Evolutionary conservation across 1,140 invertebrate species (phyloP).

Genomic region (Andricus grossulariae): DNA sequence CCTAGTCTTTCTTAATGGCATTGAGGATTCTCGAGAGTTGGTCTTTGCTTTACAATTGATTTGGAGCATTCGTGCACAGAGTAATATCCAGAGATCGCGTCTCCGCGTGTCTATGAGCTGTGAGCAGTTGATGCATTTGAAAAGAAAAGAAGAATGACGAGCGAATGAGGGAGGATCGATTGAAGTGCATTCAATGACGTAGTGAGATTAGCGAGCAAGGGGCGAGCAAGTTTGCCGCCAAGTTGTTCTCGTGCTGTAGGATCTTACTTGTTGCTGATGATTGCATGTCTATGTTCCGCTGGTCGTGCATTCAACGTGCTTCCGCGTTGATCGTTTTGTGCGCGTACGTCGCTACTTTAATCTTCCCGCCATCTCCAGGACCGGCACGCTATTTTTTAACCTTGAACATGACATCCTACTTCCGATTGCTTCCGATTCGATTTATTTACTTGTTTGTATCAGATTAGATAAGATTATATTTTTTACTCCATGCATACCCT

Average conservation of each 20-base stretch:
- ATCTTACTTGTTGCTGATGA: constrained; percentile 73
- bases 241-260: constrained; percentile 62
- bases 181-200: constrained; percentile 47
- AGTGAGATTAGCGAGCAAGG: constrained; percentile 38
- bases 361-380: constrained; percentile 52
- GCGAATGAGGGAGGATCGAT: constrained; percentile 35
- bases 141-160: constrained; percentile 7
- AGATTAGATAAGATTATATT: too few species aligned
- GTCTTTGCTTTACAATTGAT: neutral
- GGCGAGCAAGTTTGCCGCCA: constrained; percentile 42
- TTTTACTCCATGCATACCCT: too few species aligned
- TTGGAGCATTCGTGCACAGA: constrained; percentile 25
- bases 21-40: too few species aligned
- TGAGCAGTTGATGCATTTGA: neutral
- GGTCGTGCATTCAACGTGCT: constrained; percentile 62
- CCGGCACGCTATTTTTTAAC: constrained; percentile 49
- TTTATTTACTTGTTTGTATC: too few species aligned
- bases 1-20: neutral
- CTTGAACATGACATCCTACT: constrained; percentile 28
- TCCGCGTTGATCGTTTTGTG: constrained; percentile 65
- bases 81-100: constrained; percentile 38
- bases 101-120: neutral
- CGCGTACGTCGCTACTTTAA: constrained; percentile 54
- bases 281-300: constrained; percentile 67
- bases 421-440: neutral